phyloP scores from a whole-genome alignment of 2,888 invertebrate genomes.

The Hirtodrosophila duncani region DNA sequence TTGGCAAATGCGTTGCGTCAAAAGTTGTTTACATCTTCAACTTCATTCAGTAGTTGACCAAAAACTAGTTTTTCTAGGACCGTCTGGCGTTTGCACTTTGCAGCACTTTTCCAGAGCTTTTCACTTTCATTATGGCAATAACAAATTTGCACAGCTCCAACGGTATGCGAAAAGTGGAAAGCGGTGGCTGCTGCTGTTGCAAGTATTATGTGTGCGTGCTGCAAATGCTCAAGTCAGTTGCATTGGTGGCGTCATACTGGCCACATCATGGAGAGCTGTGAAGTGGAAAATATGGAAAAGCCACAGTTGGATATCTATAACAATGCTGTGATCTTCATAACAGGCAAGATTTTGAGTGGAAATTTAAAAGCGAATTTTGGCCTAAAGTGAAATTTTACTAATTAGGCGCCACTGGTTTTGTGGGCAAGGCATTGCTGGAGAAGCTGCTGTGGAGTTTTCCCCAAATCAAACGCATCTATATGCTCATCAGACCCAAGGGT shows the following conservation, averaged over 20 bases:
- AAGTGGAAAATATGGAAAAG: slow-evolving; percentile 10
- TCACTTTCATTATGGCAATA: slow-evolving; percentile 60
- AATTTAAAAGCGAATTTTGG: not conserved
- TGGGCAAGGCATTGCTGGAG: slow-evolving; percentile 95
- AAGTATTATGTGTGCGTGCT: slow-evolving; percentile 16
- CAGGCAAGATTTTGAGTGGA: slow-evolving; percentile 53
- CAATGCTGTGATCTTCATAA: slow-evolving; percentile 73
- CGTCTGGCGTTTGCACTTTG: slow-evolving; percentile 16
- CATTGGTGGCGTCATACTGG: slow-evolving; percentile 34
- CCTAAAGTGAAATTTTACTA: not conserved
- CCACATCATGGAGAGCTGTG: slow-evolving; percentile 39
- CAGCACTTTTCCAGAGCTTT: slow-evolving; percentile 32
- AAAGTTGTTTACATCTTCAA: slow-evolving; percentile 24
- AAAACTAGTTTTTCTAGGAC: slow-evolving; percentile 63
- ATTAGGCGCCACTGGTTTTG: slow-evolving; percentile 90
- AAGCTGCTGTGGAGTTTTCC: slow-evolving; percentile 93
- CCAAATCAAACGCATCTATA: slow-evolving; percentile 86
- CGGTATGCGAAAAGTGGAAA: too few species aligned
- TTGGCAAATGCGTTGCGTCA: slow-evolving; percentile 31
- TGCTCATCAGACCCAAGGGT: slow-evolving; percentile 87
- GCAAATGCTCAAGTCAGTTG: slow-evolving; percentile 50
- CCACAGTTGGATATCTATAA: slow-evolving; percentile 59
- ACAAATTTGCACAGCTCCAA: slow-evolving; percentile 6
- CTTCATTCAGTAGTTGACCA: slow-evolving; percentile 23
- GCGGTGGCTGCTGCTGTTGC: slow-evolving; percentile 5